Percentiles rank a stretch among this genome's conserved stretches.
Evolutionary conservation across 2,113 vertebrate genomes (phyloP).

Genomic region (Ophthalmolycus amberensis): DNA sequence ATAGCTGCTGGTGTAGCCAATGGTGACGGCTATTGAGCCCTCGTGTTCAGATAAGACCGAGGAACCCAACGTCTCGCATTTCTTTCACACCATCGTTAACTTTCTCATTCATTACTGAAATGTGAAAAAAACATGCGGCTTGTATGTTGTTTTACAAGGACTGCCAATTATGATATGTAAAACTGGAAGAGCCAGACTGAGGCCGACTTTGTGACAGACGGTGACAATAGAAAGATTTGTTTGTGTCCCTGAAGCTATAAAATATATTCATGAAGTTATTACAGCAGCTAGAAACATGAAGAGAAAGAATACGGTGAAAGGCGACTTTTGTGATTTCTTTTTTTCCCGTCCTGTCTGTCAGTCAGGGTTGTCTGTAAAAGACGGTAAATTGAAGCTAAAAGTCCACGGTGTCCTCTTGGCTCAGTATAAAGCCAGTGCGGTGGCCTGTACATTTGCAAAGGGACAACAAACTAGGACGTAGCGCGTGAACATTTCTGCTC

Average conservation of each 20-base stretch:
- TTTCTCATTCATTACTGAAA: neutral
- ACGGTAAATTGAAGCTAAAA: conserved; percentile 48
- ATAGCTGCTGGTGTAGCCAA: neutral
- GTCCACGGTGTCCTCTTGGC: neutral
- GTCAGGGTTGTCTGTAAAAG: conserved; percentile 11
- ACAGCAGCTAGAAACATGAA: neutral
- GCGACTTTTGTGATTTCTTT: neutral
- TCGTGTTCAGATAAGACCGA: neutral
- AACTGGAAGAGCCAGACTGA: neutral
- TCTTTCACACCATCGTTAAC: too few relatives aligned
- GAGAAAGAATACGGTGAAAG: neutral
- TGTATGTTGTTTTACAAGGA: neutral
- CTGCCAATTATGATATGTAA: neutral
- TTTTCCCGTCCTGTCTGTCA: neutral
- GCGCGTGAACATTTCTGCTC: conserved; percentile 52
- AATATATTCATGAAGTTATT: conserved; percentile 46
- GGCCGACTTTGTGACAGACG: neutral
- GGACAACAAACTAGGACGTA: conserved; percentile 59
- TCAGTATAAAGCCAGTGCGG: neutral
- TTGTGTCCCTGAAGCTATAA: conserved; percentile 43
- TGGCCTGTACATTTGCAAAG: conserved; percentile 42
- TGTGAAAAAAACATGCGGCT: neutral
- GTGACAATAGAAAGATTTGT: conserved; percentile 1
- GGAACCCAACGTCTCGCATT: conserved; percentile 14
- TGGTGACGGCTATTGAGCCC: conserved; percentile 8